phyloP scores from a whole-genome alignment of 2,888 invertebrate species.

The Sphaeridia pumilis region DNA sequence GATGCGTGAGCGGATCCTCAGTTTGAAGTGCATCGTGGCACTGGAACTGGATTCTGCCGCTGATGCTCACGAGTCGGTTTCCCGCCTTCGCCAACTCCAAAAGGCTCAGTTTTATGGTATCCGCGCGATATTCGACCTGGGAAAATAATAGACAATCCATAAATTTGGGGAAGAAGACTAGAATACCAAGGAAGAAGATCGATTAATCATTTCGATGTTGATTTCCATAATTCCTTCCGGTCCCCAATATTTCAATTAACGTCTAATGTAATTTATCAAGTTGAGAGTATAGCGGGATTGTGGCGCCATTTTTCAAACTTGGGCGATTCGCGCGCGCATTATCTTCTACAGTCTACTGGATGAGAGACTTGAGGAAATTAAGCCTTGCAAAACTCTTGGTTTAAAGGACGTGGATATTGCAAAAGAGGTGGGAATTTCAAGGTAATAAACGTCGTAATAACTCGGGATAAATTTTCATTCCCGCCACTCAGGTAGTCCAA shows the following conservation, averaged over 20 bases:
- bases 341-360: too few relatives aligned
- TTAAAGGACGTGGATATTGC: too few relatives aligned
- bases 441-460: constrained; percentile 1
- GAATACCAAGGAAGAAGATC: too few relatives aligned
- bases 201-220: constrained; percentile 2
- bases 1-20: constrained; percentile 82
- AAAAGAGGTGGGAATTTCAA: too few relatives aligned
- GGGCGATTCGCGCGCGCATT: too few relatives aligned
- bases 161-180: too few relatives aligned
- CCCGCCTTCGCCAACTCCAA: constrained; percentile 76
- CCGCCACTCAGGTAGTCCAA: neutral
- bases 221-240: neutral
- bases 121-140: constrained; percentile 85
- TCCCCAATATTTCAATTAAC: neutral
- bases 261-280: constrained; percentile 2
- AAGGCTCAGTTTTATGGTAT: constrained; percentile 72
- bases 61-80: constrained; percentile 65
- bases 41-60: constrained; percentile 73
- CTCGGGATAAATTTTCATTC: neutral
- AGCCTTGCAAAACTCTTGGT: too few relatives aligned
- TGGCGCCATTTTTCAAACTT: too few relatives aligned
- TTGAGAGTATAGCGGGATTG: too few relatives aligned
- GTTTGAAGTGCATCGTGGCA: constrained; percentile 55
- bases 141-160: too few relatives aligned
- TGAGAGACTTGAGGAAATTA: too few relatives aligned